Percentiles rank a stretch among this genome's conserved stretches.
Conservation (phyloP, 2,888 invertebrate genomes). For the Ctena decussata region DNA sequence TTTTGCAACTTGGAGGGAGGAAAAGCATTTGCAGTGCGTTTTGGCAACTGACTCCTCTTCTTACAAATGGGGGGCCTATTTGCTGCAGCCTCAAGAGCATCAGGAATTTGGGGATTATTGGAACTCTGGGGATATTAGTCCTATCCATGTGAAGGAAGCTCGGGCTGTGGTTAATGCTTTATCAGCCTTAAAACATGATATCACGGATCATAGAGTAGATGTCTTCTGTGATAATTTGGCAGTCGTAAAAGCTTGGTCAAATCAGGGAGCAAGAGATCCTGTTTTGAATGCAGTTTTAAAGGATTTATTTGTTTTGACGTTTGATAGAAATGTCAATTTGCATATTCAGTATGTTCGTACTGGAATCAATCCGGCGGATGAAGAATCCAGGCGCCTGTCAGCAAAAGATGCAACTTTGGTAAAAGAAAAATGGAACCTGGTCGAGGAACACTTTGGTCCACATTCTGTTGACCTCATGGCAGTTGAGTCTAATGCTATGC, state of each 20-base stretch:
- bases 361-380: conserved; percentile 19
- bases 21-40: conserved; percentile 41
- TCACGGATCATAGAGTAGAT: no score
- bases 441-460: conserved; percentile 34
- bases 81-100: not conserved
- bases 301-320: not conserved
- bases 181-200: no score
- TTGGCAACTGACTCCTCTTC: conserved; percentile 35
- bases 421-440: conserved; percentile 21
- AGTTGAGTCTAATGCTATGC: conserved; percentile 50
- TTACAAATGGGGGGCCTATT: conserved; percentile 18
- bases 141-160: conserved; percentile 47
- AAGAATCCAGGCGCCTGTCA: conserved; percentile 14
- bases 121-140: not conserved
- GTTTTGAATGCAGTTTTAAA: no score
- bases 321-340: conserved; percentile 10
- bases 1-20: conserved; percentile 32
- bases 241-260: no score
- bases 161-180: conserved; percentile 5
- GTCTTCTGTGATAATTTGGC: no score
- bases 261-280: no score
- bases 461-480: conserved; percentile 62
- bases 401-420: not conserved
- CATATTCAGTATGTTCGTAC: conserved; percentile 15
- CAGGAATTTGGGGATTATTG: conserved; percentile 36